Conservation (phyloP, 2,113 vertebrate species). For the Macrotus californicus region DNA sequence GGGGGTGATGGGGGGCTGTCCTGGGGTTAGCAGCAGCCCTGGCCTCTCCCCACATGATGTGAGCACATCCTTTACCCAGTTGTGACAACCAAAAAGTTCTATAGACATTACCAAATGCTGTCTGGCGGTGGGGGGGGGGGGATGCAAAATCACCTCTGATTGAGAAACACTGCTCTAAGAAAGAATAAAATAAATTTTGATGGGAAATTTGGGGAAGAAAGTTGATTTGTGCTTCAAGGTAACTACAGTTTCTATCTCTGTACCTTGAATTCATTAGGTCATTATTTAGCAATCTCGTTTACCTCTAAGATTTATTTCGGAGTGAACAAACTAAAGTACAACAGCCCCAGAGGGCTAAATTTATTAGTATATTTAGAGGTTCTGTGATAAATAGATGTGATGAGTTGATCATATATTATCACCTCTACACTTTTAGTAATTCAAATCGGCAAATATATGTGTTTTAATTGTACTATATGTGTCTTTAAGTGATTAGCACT, state of each 20-base stretch:
- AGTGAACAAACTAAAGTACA: background rate
- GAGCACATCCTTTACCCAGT: too few species aligned
- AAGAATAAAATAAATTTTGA: background rate
- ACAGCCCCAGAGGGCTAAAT: conserved; percentile 17
- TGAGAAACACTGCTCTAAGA: background rate
- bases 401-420: conserved; percentile 49
- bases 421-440: conserved; percentile 32
- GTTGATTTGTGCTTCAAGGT: background rate
- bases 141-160: background rate
- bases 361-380: conserved; percentile 35
- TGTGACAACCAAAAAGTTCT: background rate
- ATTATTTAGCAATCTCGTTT: conserved; percentile 35
- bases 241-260: background rate
- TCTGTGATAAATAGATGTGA: conserved; percentile 34
- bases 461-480: background rate
- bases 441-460: conserved; percentile 43
- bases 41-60: background rate
- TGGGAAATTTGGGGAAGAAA: background rate
- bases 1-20: background rate
- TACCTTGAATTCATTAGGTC: conserved; percentile 11
- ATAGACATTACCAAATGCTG: background rate
- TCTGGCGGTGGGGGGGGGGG: background rate
- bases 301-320: conserved; percentile 35
- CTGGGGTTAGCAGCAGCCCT: background rate
- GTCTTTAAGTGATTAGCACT: conserved; percentile 49